These are phyloP conservation scores for Oreochromis grahami DNA, from an alignment of 2,797 vertebrate genomes.

Conservation along the genomic window DNA sequence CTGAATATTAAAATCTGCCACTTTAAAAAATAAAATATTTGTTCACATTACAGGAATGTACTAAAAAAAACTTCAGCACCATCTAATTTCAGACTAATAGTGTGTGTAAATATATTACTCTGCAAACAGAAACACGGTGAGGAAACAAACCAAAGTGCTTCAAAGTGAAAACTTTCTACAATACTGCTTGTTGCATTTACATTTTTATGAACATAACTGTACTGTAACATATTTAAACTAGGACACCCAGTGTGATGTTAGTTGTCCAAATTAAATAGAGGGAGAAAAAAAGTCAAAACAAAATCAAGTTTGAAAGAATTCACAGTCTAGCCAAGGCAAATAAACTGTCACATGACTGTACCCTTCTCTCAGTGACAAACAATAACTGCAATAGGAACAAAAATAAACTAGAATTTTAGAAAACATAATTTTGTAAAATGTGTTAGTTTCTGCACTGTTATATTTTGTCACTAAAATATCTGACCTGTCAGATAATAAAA, in stretches of 20 bases:
- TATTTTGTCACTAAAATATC: constrained; percentile 1
- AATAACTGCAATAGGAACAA: constrained; percentile 21
- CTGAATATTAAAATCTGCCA: constrained; percentile 33
- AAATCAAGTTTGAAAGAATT: neutral
- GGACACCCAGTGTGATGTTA: neutral
- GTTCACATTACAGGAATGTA: constrained; percentile 18
- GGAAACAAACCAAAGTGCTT: constrained; percentile 5
- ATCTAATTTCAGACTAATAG: constrained; percentile 17
- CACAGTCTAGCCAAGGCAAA: neutral
- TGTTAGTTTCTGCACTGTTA: neutral
- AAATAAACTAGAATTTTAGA: constrained; percentile 7
- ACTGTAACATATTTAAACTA: neutral
- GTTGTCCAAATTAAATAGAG: neutral
- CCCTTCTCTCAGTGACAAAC: neutral
- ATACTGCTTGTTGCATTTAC: neutral
- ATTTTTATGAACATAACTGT: neutral
- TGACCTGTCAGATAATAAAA: constrained; percentile 29
- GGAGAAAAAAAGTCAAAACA: accelerated
- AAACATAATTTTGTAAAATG: neutral
- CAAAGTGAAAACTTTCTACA: neutral
- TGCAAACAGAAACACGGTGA: constrained; percentile 5
- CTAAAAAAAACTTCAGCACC: constrained; percentile 34
- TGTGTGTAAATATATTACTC: constrained; percentile 51
- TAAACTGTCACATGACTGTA: constrained; percentile 9
- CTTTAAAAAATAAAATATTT: neutral